Base-by-base conservation (phyloP, 2,888 invertebrate genomes). In the Kuschelorhynchus macadamiae region DNA sequence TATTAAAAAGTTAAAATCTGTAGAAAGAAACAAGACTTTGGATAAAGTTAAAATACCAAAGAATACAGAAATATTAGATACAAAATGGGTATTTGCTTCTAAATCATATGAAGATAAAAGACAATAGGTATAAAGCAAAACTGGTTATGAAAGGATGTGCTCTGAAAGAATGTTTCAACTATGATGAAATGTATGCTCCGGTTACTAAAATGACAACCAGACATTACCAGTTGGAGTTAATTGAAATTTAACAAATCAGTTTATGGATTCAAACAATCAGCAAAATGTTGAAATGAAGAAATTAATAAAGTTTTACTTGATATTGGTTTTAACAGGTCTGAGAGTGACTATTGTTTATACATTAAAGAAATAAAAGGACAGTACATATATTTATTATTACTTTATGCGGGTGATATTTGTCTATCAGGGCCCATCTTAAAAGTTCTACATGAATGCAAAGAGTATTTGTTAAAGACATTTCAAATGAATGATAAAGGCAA, bases 401-500 rank as follows among this genome's bases (percentile, higher is more conserved):
- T 67, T 20, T 70, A 62, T 55, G 41, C 50, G 33, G 66, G 49
- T 41, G 53, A 67, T 3, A 57, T 67, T 36, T 46, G 46, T n/a
- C 4, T 12, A 12, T 5, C 44, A 44, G 44, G 44, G 16, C 16
- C 17, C 2, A 16, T 14, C 18, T 44, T 16, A 4, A 11, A 44
- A 14, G 2, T 14, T n/a, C 3, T 44, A n/a, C 2, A 44, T 2
- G 16, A 4, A 9, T 9, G 41, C 8, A 64, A 55, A 25, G 2
- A 36, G 8, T 41, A 62, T 16, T 32, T 71, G 44, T 55, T 53
- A 55, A 14, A n/a, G 8, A 53, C 41, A 57, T 70, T 67, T 61
- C n/a, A 49, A 46, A 47, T 64, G 16, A 67, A 67, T 57, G 62
- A 52, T 42, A 67, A 71, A 49, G 68, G 63, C n/a, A 9, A 25